Evolutionary conservation across 1,140 invertebrate genomes (phyloP).

Genomic region (Drosophila mojavensis): DNA sequence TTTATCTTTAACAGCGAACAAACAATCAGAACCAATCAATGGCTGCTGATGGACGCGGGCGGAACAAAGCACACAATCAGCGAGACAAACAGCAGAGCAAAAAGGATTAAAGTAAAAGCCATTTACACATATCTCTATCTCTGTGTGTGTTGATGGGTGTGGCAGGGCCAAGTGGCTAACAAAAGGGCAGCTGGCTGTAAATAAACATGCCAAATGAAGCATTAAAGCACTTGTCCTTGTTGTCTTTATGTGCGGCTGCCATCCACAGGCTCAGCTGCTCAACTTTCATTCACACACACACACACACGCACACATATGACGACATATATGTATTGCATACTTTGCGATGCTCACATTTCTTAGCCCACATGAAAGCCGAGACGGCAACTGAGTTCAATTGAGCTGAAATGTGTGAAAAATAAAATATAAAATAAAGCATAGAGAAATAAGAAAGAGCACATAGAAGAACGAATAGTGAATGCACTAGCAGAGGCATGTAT

Average conservation of each 20-base stretch:
- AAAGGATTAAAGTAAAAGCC: slow-evolving; percentile 75
- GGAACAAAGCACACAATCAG: slow-evolving; percentile 71
- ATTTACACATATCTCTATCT: slow-evolving; percentile 33
- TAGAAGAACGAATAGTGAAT: neutral
- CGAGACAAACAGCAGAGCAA: slow-evolving; percentile 36
- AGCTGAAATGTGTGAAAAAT: slow-evolving; percentile 47
- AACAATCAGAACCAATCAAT: slow-evolving; percentile 77
- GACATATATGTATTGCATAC: slow-evolving; percentile 22
- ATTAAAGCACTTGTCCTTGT: slow-evolving; percentile 77
- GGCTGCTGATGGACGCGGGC: slow-evolving; percentile 53
- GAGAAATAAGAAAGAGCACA: neutral
- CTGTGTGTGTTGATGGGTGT: slow-evolving; percentile 10
- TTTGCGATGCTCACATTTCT: slow-evolving; percentile 48
- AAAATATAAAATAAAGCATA: slow-evolving; percentile 11
- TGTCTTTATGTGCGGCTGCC: slow-evolving; percentile 40
- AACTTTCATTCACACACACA: slow-evolving; percentile 35
- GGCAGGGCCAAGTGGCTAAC: slow-evolving; percentile 46
- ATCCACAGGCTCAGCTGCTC: slow-evolving; percentile 20
- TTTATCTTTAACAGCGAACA: slow-evolving; percentile 17
- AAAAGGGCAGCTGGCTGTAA: slow-evolving; percentile 74
- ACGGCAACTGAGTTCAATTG: slow-evolving; percentile 46
- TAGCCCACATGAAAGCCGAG: slow-evolving; percentile 47
- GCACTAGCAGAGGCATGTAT: neutral
- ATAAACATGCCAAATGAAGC: slow-evolving; percentile 79
- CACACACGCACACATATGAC: neutral